phyloP scores from a whole-genome alignment of 2,797 vertebrate genomes.

The Syngnathus rostellatus region DNA sequence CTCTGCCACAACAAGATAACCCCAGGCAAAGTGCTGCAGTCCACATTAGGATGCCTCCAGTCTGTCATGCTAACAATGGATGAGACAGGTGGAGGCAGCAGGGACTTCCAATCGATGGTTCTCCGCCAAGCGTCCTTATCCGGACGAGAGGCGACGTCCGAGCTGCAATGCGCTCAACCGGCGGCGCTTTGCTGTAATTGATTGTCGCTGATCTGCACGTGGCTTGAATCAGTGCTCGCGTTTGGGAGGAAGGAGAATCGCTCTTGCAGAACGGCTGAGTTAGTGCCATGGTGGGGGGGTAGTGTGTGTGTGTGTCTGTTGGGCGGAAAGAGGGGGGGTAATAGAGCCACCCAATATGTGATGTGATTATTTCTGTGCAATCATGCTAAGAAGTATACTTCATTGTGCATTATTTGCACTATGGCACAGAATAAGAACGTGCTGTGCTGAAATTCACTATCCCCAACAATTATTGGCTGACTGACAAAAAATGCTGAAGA shows the following conservation, averaged over 20 bases:
- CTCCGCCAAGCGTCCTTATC: slow-evolving; percentile 44
- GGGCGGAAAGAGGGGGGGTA: neutral
- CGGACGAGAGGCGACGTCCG: slow-evolving; percentile 43
- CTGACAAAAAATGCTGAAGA: too few relatives aligned
- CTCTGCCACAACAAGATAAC: slow-evolving; percentile 26
- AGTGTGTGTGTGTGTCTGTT: too few relatives aligned
- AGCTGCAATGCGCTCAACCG: slow-evolving; percentile 27
- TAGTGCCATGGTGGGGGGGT: neutral
- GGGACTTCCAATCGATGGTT: slow-evolving; percentile 51
- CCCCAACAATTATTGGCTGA: neutral
- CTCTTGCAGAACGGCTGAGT: slow-evolving; percentile 7
- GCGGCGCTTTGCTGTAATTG: slow-evolving; percentile 32
- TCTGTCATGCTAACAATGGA: slow-evolving; percentile 40
- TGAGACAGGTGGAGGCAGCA: slow-evolving; percentile 41
- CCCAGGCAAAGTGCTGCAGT: slow-evolving; percentile 42
- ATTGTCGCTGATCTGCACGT: slow-evolving; percentile 34
- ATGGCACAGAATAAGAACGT: neutral
- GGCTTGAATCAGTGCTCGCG: slow-evolving; percentile 16
- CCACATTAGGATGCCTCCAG: slow-evolving; percentile 29
- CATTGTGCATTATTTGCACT: neutral
- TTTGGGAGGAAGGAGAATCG: neutral
- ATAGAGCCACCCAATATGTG: neutral
- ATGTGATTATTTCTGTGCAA: neutral
- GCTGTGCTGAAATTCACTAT: neutral
- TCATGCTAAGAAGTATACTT: slow-evolving; percentile 3